Percentiles rank a stretch among this genome's conserved stretches.
Conservation (phyloP, 2,113 vertebrate species). For the Phyllopteryx taeniolatus region DNA sequence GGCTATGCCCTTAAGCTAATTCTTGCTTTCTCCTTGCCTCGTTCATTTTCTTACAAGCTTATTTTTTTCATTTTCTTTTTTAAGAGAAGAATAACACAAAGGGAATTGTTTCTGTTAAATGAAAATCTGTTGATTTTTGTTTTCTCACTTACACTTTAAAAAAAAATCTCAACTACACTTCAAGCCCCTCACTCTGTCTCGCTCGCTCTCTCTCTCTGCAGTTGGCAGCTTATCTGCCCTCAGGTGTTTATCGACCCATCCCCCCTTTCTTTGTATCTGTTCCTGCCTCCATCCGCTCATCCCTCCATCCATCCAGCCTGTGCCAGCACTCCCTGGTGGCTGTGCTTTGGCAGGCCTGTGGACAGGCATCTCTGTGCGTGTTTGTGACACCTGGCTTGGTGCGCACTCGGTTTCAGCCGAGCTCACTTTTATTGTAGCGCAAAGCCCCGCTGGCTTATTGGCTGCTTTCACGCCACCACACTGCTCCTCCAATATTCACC, state of each 20-base stretch:
- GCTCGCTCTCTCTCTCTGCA: conserved; percentile 34
- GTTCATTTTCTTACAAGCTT: neutral
- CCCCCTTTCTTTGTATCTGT: conserved; percentile 48
- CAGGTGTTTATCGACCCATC: conserved; percentile 66
- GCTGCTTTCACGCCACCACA: neutral
- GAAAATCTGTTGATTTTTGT: conserved; percentile 4
- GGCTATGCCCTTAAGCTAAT: conserved; percentile 18
- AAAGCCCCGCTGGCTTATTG: conserved; percentile 12
- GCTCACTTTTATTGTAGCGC: conserved; percentile 29
- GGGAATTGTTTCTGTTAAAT: neutral
- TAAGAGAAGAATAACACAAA: neutral
- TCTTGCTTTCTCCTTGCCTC: conserved; percentile 5
- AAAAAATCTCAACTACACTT: conserved; percentile 31
- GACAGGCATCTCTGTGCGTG: conserved; percentile 38
- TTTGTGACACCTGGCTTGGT: conserved; percentile 48
- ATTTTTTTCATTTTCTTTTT: conserved; percentile 3
- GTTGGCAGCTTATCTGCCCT: conserved; percentile 56
- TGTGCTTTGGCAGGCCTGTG: conserved; percentile 42
- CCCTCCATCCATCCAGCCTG: conserved; percentile 40
- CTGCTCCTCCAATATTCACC: neutral
- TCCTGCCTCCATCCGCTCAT: conserved; percentile 40
- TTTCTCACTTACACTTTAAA: conserved; percentile 28
- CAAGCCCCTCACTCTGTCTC: conserved; percentile 25
- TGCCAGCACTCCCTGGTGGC: conserved; percentile 56
- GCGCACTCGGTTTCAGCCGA: conserved; percentile 18